These are phyloP conservation scores for Lumbricus terrestris DNA, from an alignment of 2,888 invertebrate genomes.

Conservation along the genomic window DNA sequence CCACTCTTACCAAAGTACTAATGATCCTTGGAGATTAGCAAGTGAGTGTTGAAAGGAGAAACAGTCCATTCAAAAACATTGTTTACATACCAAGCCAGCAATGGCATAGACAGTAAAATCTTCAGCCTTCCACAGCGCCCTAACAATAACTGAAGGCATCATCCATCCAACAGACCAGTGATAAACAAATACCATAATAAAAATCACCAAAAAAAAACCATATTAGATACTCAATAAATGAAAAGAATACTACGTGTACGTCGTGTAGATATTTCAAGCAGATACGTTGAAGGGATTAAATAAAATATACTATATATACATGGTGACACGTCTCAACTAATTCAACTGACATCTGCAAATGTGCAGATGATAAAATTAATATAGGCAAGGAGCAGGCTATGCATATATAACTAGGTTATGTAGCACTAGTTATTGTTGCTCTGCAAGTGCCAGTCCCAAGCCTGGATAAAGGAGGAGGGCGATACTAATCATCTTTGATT, in stretches of 20 bases:
- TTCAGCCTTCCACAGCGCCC: background rate
- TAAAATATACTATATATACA: background rate
- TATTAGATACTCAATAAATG: no score
- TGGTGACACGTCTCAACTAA: background rate
- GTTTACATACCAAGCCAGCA: no score
- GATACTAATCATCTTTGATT: no score
- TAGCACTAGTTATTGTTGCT: background rate
- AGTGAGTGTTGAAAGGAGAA: no score
- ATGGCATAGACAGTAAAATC: no score
- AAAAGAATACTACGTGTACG: background rate
- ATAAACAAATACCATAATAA: background rate
- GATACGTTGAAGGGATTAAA: background rate
- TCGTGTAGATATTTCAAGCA: background rate
- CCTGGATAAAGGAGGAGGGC: no score
- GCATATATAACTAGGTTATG: background rate
- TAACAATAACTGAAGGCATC: background rate
- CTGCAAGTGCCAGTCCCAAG: no score
- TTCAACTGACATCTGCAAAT: background rate
- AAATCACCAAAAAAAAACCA: no score
- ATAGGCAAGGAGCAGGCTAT: background rate
- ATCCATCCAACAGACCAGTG: background rate
- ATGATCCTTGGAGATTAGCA: no score
- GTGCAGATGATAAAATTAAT: background rate
- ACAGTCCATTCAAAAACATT: no score
- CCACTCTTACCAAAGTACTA: no score